Percentiles rank a stretch among this genome's conserved stretches.
These are phyloP conservation scores for Tapirus terrestris DNA, from an alignment of 2,113 vertebrate genomes.

Conservation along the genomic window DNA sequence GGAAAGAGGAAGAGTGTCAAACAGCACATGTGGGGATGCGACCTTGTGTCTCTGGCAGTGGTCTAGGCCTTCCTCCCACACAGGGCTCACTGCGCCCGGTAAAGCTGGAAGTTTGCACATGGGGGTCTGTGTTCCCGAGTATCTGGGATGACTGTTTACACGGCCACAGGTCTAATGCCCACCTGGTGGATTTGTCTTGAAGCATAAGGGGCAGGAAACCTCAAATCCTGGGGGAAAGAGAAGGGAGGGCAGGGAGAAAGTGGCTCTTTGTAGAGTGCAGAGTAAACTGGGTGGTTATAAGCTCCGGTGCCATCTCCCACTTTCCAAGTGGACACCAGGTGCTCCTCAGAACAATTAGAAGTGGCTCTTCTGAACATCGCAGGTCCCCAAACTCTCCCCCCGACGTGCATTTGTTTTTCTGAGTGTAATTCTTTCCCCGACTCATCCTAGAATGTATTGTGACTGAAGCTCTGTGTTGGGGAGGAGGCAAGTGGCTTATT, in stretches of 20 bases:
- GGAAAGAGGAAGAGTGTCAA: background rate
- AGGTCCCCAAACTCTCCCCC: background rate
- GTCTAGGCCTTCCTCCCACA: background rate
- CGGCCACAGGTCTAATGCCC: background rate
- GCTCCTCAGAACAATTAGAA: background rate
- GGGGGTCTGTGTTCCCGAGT: background rate
- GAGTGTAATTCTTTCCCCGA: background rate
- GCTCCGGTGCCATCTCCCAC: background rate
- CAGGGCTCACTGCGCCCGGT: background rate
- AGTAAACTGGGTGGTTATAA: background rate
- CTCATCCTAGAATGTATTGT: background rate
- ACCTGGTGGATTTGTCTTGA: background rate
- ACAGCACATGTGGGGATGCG: background rate
- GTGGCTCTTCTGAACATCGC: background rate
- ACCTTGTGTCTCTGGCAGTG: no score
- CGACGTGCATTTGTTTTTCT: background rate
- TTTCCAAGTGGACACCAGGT: background rate
- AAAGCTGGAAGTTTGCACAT: background rate
- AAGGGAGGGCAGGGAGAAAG: background rate
- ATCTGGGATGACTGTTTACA: background rate
- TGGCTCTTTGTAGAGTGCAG: background rate
- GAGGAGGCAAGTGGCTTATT: background rate
- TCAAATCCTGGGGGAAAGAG: background rate
- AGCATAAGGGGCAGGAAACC: background rate
- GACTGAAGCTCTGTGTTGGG: background rate